Conservation (phyloP, 2,113 vertebrate species). For the Fulica atra region DNA sequence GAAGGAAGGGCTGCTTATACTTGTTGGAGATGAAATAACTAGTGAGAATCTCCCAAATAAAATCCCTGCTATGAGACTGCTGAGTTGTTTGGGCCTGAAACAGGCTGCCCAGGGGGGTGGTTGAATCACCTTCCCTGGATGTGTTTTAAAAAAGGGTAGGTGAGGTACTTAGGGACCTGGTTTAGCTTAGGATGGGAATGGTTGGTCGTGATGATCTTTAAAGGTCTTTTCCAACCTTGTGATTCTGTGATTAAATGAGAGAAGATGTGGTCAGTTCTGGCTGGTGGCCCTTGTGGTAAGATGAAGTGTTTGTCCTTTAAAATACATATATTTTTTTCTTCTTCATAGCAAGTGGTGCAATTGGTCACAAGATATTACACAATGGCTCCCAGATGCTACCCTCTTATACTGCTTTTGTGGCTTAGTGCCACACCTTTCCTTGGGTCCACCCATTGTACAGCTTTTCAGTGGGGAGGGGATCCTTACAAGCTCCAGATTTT, state of each 20-base stretch:
- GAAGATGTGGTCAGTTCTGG: background rate
- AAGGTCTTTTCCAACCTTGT: too few species aligned
- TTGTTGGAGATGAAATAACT: background rate
- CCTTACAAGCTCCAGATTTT: background rate
- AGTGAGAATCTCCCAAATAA: background rate
- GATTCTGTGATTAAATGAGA: background rate
- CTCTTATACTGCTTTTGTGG: background rate
- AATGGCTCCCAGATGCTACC: background rate
- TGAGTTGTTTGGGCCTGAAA: background rate
- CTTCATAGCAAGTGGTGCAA: background rate
- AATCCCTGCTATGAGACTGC: background rate
- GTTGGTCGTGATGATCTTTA: too few species aligned
- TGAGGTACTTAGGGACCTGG: too few species aligned
- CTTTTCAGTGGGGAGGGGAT: background rate
- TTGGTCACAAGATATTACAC: background rate
- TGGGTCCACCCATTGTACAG: fast-evolving
- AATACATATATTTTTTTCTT: background rate
- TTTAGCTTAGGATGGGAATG: too few species aligned
- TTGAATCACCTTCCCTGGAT: too few species aligned
- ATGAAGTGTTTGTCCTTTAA: background rate
- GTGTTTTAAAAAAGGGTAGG: too few species aligned
- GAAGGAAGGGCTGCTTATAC: background rate
- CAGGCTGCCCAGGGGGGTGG: too few species aligned
- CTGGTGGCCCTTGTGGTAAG: background rate
- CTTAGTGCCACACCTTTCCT: background rate